Conservation (phyloP, 2,113 vertebrate genomes). For the Chaetura pelagica region DNA sequence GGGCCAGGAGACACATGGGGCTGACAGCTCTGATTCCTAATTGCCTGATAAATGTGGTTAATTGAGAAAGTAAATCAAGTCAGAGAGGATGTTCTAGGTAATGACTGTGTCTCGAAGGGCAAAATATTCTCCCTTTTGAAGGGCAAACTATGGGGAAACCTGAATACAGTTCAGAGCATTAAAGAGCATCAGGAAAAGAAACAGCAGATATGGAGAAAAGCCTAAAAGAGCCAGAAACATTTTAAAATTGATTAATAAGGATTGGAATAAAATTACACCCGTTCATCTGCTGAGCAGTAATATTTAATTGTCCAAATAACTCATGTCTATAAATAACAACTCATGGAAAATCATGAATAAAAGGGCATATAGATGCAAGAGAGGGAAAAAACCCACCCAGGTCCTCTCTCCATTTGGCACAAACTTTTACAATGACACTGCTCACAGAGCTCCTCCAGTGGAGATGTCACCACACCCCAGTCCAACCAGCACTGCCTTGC, state of each 20-base stretch:
- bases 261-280: background rate
- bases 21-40: background rate
- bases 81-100: background rate
- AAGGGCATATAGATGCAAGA: accelerated
- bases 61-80: accelerated
- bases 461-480: too few species aligned
- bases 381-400: background rate
- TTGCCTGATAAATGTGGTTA: accelerated
- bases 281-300: accelerated
- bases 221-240: background rate
- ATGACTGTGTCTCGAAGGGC: too few species aligned
- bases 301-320: background rate
- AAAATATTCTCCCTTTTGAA: background rate
- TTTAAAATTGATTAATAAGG: background rate
- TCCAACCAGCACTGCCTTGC: too few species aligned
- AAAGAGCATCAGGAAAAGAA: background rate
- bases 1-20: accelerated
- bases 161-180: background rate
- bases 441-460: too few species aligned
- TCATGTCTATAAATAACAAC: accelerated
- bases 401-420: too few species aligned
- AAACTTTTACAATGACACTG: too few species aligned
- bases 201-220: background rate
- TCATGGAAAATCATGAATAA: accelerated
- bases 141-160: background rate